phyloP scores from a whole-genome alignment of 2,113 vertebrate genomes.

The Empidonax traillii region DNA sequence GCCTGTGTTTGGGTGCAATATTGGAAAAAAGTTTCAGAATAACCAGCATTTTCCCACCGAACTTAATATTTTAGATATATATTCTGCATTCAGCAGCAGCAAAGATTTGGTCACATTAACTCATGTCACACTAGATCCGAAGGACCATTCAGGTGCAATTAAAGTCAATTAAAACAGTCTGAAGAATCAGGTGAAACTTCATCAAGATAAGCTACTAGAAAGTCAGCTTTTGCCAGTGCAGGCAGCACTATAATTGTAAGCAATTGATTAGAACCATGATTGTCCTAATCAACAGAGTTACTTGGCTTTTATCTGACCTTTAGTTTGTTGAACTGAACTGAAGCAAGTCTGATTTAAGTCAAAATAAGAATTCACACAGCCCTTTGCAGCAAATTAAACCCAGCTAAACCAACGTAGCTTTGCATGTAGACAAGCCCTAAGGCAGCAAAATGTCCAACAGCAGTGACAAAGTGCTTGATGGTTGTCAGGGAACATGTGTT shows the following conservation, averaged over 20 bases:
- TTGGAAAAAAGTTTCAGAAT: neutral
- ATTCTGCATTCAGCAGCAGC: neutral
- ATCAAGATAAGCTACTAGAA: slow-evolving; percentile 24
- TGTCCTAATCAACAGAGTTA: slow-evolving; percentile 28
- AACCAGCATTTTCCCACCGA: neutral
- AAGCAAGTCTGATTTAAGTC: slow-evolving; percentile 33
- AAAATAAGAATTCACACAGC: slow-evolving; percentile 31
- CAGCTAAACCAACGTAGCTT: slow-evolving; percentile 11
- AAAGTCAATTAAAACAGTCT: neutral
- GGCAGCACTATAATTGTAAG: neutral
- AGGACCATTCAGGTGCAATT: neutral
- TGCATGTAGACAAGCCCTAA: slow-evolving; percentile 29
- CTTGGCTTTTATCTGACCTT: slow-evolving; percentile 17
- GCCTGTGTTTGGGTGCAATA: neutral
- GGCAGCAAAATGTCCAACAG: slow-evolving; percentile 27
- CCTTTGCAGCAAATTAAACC: slow-evolving; percentile 41
- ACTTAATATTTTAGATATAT: neutral
- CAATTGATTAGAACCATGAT: slow-evolving; percentile 23
- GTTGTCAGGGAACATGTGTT: slow-evolving; percentile 52
- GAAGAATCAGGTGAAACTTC: neutral
- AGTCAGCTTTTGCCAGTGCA: neutral
- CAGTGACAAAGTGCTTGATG: slow-evolving; percentile 50
- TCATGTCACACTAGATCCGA: neutral
- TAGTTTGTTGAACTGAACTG: slow-evolving; percentile 36
- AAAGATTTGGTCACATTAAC: neutral